Conservation (phyloP, 2,888 invertebrate genomes). For the Tanytarsus gracilentus region DNA sequence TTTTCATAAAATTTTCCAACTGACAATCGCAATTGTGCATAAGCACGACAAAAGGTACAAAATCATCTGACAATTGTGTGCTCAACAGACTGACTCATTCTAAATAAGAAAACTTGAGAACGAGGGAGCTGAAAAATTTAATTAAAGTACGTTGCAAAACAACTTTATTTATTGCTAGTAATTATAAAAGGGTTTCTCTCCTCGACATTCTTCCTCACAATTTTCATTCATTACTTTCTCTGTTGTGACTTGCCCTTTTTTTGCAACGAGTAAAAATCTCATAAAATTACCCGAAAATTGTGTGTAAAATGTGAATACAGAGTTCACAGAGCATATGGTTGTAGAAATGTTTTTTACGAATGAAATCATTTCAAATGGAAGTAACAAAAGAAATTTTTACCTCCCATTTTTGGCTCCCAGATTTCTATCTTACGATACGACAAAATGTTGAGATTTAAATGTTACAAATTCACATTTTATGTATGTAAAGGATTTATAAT, state of each 20-base stretch:
- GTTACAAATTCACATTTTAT: no score
- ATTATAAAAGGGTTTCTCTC: conserved; percentile 25
- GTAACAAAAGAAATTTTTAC: no score
- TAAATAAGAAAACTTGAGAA: not conserved
- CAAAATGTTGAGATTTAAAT: no score
- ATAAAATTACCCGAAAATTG: conserved; percentile 26
- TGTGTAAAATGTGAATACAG: conserved; percentile 10
- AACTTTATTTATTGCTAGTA: conserved; percentile 29
- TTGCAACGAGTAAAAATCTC: conserved; percentile 16
- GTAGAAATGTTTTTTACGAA: not conserved
- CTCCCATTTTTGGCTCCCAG: no score
- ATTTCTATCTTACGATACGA: no score
- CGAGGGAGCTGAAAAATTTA: conserved; percentile 10
- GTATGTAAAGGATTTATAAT: no score
- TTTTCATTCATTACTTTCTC: not conserved
- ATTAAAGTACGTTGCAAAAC: conserved; percentile 28
- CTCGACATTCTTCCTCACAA: not conserved
- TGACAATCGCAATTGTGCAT: no score
- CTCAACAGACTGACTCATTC: no score
- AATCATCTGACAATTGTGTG: no score
- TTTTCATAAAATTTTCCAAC: no score
- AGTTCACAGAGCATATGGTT: conserved; percentile 15
- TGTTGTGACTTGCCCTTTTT: not conserved
- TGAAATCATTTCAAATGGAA: no score
- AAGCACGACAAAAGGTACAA: no score